Conservation (phyloP, 1,140 invertebrate genomes). For the Mya arenaria region DNA sequence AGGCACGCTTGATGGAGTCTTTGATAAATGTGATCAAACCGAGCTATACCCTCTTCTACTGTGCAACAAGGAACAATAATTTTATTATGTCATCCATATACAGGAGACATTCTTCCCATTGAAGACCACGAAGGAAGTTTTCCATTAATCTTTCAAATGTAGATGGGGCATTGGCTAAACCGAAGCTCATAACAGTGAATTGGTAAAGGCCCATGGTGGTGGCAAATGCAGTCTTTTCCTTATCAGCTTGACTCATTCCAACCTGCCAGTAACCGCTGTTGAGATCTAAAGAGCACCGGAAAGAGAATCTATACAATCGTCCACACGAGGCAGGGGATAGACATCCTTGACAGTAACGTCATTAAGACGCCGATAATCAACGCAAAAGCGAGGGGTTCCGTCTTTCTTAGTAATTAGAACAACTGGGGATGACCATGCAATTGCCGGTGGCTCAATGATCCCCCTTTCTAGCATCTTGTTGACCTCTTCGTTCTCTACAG, state of each 20-base stretch:
- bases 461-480: conserved; percentile 30
- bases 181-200: conserved; percentile 50
- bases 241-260: too few relatives aligned
- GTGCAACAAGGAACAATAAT: too few relatives aligned
- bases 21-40: too few relatives aligned
- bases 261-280: background rate
- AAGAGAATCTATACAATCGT: conserved; percentile 40
- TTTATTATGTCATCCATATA: conserved; percentile 63
- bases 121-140: conserved; percentile 46
- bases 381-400: conserved; percentile 81
- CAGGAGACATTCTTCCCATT: conserved; percentile 48
- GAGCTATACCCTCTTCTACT: too few relatives aligned
- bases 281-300: background rate
- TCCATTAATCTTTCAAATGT: conserved; percentile 71
- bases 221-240: conserved; percentile 74
- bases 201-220: conserved; percentile 56
- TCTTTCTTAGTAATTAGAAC: conserved; percentile 81
- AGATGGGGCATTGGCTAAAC: conserved; percentile 38
- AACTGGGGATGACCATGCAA: conserved; percentile 77
- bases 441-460: conserved; percentile 34
- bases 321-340: conserved; percentile 58
- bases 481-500: conserved; percentile 16
- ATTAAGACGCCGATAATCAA: conserved; percentile 80
- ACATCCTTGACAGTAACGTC: conserved; percentile 48
- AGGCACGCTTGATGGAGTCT: too few relatives aligned